Conservation (phyloP, 2,113 vertebrate genomes). For the Telmatochromis sp. region DNA sequence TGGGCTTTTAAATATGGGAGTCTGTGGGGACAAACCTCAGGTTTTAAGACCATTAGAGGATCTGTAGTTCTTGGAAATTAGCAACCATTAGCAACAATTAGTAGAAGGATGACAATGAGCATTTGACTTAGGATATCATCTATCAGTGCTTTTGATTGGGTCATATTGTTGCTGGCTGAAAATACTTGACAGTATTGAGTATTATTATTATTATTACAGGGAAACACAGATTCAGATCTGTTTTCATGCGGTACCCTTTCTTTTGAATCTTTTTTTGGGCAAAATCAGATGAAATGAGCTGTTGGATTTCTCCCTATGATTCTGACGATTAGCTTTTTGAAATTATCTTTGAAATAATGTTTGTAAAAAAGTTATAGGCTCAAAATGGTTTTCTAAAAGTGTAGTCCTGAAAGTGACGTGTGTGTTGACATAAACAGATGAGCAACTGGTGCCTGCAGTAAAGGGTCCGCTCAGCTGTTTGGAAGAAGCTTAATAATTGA, state of each 20-base stretch:
- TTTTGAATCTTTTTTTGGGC: background rate
- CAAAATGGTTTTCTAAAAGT: accelerated
- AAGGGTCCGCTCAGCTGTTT: background rate
- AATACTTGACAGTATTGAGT: background rate
- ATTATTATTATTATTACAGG: background rate
- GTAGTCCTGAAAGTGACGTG: accelerated
- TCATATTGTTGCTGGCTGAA: background rate
- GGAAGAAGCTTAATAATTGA: background rate
- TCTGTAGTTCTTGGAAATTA: background rate
- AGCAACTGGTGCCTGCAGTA: background rate
- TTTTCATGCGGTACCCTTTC: accelerated
- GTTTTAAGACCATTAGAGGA: background rate
- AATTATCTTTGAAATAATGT: accelerated
- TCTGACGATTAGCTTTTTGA: background rate
- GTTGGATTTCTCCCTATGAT: accelerated
- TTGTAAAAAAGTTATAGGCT: accelerated
- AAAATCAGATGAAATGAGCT: accelerated
- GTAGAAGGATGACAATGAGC: background rate
- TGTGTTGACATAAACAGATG: accelerated
- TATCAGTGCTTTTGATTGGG: background rate
- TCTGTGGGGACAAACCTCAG: background rate
- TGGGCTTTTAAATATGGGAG: background rate
- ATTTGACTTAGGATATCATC: background rate
- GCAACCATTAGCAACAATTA: background rate
- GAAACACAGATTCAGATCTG: background rate